Base-by-base conservation (phyloP, 2,113 vertebrate species). In the Sander lucioperca region DNA sequence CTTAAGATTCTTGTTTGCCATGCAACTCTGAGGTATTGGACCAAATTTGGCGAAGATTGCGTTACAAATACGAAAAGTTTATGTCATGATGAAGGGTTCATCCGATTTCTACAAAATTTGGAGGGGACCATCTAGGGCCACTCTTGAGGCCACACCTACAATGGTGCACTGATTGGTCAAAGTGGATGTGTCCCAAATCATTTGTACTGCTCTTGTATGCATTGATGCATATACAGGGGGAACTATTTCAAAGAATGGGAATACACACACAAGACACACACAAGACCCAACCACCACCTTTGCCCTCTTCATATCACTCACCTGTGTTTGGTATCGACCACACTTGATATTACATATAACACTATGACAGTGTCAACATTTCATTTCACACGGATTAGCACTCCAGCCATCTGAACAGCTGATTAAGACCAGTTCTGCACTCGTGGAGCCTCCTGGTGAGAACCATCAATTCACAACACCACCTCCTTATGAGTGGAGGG, bases 301-400 rank as follows among this genome's bases (percentile, higher is more conserved):
- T 75, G 74, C 36, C 71, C 84, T 30, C 59, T 69, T 84, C 62
- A 86, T 68, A 65, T 77, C 76, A 72, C n/a, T 56, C 68, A 23
- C 66, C 54, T 67, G 74, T 80, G 71, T 85, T 88, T 88, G 71
- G 76, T 88, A 87, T 91, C 66, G 80, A 88, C 84, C 84, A 61
- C 78, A 25, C 54, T 16, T n/a, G 39, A 33, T 63, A 76, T 82
- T 68, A 74, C 76, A 74, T 67, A 83, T 80, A 74, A 77, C 72
- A 72, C 71, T 75, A 23, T 66, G 79, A 77, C 84, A 74, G 80
- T 85, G 90, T 92, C 90, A 93, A 93, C 92, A 94, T 92, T 92
- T 90, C 82, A 93, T 94, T 88, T 93, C 74, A 50, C 79, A 67
- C 13, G 74, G 87, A 89, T 91, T 88, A 92, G 59, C 70, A 13